Evolutionary conservation across 2,888 invertebrate species (phyloP), one percentile per base, ranked within the genome.

Genomic region (Gari tellinella): DNA sequence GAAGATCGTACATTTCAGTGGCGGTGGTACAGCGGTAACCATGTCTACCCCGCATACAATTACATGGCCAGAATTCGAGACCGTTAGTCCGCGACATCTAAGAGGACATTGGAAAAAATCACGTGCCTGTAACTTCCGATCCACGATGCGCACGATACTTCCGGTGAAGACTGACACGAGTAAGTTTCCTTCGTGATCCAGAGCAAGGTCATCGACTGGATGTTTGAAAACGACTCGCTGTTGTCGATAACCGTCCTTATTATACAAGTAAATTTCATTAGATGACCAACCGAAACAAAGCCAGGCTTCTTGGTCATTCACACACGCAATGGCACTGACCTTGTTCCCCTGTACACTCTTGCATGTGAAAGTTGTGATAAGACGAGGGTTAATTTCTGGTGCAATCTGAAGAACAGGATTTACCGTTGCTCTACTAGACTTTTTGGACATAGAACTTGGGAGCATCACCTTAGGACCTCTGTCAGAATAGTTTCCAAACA

Each of bases 251-350:
- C 79, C 79, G 41, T 79, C 74, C 61, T 79, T 79, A 51, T 69
- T 75, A 46, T 79, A 79, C 1, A 79, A 62, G 55, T 65, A 79
- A 7, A 79, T 75, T 51, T 79, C 79, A 64, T 72, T 79, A 8
- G 79, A 74, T 19, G 74, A 68, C 79, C 79, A 79, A 8, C 79
- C 79, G 49, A 79, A 79, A 43, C 74, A 67, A 5, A 79, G 51
- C 79, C 79, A 79, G 12, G 79, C 79, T 53, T 74, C 79, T n/a
- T 40, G 51, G 23, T 79, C 74, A 49, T 65, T 75, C 45, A 79
- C 69, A 15, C 74, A 72, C 7, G 74, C 79, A 31, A 79, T 79
- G 14, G 72, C 68, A 53, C 79, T 79, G 1, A 79, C 72, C 41
- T 79, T 79, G 43, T 75, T 72, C 7, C 79, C 79, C 0, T 74